Conservation (phyloP, 2,113 vertebrate species). For the Amphiprion percula region DNA sequence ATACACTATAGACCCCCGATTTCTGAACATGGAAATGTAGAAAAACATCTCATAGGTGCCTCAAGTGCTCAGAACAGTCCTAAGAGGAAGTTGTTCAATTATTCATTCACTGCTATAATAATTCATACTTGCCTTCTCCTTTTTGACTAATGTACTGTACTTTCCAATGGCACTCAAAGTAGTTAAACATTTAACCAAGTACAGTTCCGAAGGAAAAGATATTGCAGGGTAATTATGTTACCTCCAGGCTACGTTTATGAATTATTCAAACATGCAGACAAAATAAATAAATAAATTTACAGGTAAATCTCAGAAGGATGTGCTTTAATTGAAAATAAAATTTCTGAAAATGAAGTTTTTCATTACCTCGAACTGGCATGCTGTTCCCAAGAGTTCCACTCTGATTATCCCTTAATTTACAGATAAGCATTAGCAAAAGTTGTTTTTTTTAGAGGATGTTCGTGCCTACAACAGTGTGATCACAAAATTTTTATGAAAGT, state of each 20-base stretch:
- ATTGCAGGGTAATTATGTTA: conserved; percentile 8
- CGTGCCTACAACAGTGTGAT: too few species aligned
- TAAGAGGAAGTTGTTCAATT: conserved; percentile 16
- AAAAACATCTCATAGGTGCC: conserved; percentile 17
- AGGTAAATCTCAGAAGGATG: conserved; percentile 29
- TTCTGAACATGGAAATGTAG: not conserved
- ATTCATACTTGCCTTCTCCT: not conserved
- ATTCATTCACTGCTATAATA: not conserved
- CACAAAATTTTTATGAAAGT: too few species aligned
- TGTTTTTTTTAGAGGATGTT: too few species aligned
- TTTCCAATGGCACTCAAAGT: not conserved
- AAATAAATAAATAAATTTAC: not conserved
- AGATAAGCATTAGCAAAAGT: too few species aligned
- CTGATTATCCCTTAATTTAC: not conserved
- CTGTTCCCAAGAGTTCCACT: not conserved
- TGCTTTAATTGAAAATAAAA: conserved; percentile 25
- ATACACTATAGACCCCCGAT: not conserved
- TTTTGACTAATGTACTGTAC: conserved; percentile 30
- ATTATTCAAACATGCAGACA: conserved; percentile 32
- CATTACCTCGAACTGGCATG: conserved; percentile 1
- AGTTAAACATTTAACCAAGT: conserved; percentile 12
- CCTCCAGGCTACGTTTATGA: conserved; percentile 13
- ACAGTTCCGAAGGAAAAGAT: conserved; percentile 1
- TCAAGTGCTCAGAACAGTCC: not conserved
- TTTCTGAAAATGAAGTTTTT: conserved; percentile 2